Evolutionary conservation across 1,140 invertebrate species (phyloP), one percentile per base, ranked within the genome.

Genomic region (Pissodes strobi): DNA sequence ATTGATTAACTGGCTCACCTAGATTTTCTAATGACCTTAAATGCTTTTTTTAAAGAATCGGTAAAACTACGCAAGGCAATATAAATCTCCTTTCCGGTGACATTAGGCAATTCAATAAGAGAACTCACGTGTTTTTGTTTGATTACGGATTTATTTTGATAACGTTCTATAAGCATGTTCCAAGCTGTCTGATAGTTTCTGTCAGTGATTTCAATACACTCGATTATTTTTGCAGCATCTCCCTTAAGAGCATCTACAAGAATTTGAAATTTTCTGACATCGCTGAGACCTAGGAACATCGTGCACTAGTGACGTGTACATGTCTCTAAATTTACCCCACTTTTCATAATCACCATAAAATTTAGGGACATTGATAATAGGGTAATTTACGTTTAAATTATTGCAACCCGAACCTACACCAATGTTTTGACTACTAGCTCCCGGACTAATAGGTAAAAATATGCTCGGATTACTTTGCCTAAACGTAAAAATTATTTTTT

Each of bases 11-110:
- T 53, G 51, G 51, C 18, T 53, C 12, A 10, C 51, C 30, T 38
- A 53, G 37, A 10, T 12, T 37, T 53, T 53, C 30, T 37, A 53
- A 38, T 15, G 25, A 53, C 13, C 25, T 17, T 9, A 48, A 9
- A 13, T 48, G 19, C n/a, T 48, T 48, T 48, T 22, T 48, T 48
- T 8, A 48, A 6, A 22, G 45, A 48, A 48, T 48, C 45, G 4
- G 19, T 48, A 10, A 48, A 48, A 21, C 5, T 17, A 10, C 45
- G 6, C 15, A 17, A 1, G 13, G 6, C 15, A 48, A 5, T 17
- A 15, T 17, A 5, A 8, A 10, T 48, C 9, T 48, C 45, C 9
- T n/a, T n/a, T n/a, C n/a, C n/a, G n/a, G n/a, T n/a, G n/a, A 48
- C 15, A 48, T 48, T 48, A 10, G 45, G 45, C 8, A 48, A 10